These are phyloP conservation scores for Pachymerium ferrugineum DNA, from an alignment of 2,888 invertebrate species.

Conservation along the genomic window DNA sequence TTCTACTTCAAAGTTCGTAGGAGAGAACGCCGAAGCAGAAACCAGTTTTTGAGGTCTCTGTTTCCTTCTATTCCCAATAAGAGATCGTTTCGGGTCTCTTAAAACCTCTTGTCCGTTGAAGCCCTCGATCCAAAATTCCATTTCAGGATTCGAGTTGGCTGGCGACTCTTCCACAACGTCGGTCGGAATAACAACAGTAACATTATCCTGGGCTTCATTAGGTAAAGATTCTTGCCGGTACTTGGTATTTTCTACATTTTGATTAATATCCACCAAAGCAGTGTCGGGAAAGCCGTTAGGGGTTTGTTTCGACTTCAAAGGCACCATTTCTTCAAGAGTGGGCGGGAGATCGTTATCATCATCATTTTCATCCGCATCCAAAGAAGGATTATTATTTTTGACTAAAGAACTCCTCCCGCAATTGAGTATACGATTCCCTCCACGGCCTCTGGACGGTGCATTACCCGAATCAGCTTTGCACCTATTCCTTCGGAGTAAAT, in stretches of 20 bases:
- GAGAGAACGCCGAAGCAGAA: background rate
- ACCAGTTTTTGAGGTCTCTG: constrained; percentile 36
- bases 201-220: background rate
- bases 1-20: background rate
- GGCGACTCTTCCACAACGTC: constrained; percentile 28
- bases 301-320: constrained; percentile 11
- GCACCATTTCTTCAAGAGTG: constrained; percentile 33
- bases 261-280: background rate
- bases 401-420: constrained; percentile 37
- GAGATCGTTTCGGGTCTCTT: constrained; percentile 39
- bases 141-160: background rate
- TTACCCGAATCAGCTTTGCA: constrained; percentile 23
- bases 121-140: background rate
- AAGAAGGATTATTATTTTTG: constrained; percentile 37
- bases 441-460: background rate
- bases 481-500: constrained; percentile 38
- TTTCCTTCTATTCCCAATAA: constrained; percentile 39
- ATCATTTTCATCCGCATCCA: background rate
- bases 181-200: constrained; percentile 43
- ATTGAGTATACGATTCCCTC: constrained; percentile 29
- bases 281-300: background rate
- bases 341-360: background rate
- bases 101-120: constrained; percentile 37
- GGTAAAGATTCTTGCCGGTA: background rate
- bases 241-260: constrained; percentile 13